phyloP scores from a whole-genome alignment of 2,888 invertebrate species.

The Portevinia maculata region DNA sequence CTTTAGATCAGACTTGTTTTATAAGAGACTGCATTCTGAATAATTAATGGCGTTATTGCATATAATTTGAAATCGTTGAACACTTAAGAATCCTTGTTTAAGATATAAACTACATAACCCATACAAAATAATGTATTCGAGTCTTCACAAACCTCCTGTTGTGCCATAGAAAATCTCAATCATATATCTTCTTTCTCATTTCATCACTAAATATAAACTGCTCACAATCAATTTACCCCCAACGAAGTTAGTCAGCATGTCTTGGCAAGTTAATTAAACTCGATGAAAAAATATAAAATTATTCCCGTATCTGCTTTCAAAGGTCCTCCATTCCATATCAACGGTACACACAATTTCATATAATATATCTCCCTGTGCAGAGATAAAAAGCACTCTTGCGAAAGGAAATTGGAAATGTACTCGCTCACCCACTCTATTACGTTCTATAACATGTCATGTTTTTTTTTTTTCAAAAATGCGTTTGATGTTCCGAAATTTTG shows the following conservation, averaged over 20 bases:
- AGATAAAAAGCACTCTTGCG: neutral
- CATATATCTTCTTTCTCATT: neutral
- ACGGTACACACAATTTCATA: neutral
- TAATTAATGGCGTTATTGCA: too few species aligned
- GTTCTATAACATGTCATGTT: neutral
- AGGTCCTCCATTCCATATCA: constrained; percentile 4
- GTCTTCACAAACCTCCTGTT: neutral
- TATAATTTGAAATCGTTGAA: too few species aligned
- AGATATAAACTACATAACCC: too few species aligned
- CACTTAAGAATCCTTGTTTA: too few species aligned
- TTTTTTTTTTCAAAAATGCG: constrained; percentile 9
- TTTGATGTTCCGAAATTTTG: constrained; percentile 24
- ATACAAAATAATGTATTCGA: too few species aligned
- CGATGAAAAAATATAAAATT: constrained; percentile 3
- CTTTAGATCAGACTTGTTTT: too few species aligned
- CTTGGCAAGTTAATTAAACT: constrained; percentile 25
- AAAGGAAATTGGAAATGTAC: constrained; percentile 13
- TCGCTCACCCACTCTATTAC: neutral
- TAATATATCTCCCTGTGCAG: neutral
- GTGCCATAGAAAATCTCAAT: neutral
- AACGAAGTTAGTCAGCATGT: neutral
- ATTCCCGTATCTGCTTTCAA: neutral
- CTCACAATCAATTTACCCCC: constrained; percentile 9
- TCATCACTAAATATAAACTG: neutral
- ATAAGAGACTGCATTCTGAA: too few species aligned